Conservation (phyloP, 1,140 invertebrate genomes). For the Macrobrachium rosenbergii region DNA sequence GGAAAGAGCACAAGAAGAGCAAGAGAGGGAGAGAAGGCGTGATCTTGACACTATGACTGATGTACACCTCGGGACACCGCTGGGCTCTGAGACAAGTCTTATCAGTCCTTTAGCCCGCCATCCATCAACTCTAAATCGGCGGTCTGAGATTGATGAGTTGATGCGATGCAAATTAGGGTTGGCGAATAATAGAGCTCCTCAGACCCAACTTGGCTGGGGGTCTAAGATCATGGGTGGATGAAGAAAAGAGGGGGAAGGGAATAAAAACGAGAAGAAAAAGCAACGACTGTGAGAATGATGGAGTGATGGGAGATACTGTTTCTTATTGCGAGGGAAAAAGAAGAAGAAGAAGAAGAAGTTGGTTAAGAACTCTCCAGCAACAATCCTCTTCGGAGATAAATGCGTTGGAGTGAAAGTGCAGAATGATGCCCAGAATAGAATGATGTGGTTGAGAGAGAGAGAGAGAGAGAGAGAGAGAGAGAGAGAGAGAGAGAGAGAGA, state of each 20-base stretch:
- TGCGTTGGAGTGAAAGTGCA: too few relatives aligned
- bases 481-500: not conserved
- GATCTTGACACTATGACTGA: not conserved
- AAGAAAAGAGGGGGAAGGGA: not conserved
- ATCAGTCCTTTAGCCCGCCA: constrained; percentile 13
- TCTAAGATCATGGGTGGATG: not conserved
- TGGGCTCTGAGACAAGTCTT: not conserved
- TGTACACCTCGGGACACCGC: too few relatives aligned
- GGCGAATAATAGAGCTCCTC: constrained; percentile 4
- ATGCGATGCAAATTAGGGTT: constrained; percentile 38
- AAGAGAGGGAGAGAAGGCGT: not conserved
- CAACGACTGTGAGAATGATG: too few relatives aligned
- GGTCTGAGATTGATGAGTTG: constrained; percentile 30
- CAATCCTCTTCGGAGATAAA: too few relatives aligned
- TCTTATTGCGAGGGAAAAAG: too few relatives aligned
- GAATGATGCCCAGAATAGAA: too few relatives aligned
- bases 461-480: too few relatives aligned
- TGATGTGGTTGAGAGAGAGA: too few relatives aligned
- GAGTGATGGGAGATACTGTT: too few relatives aligned
- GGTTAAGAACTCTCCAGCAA: too few relatives aligned
- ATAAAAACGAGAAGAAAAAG: too few relatives aligned
- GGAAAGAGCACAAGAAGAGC: not conserved
- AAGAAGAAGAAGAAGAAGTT: too few relatives aligned
- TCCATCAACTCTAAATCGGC: constrained; percentile 43
- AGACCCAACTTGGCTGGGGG: not conserved